These are phyloP conservation scores for Hassar affinis DNA, from an alignment of 2,113 vertebrate genomes.

Conservation along the genomic window DNA sequence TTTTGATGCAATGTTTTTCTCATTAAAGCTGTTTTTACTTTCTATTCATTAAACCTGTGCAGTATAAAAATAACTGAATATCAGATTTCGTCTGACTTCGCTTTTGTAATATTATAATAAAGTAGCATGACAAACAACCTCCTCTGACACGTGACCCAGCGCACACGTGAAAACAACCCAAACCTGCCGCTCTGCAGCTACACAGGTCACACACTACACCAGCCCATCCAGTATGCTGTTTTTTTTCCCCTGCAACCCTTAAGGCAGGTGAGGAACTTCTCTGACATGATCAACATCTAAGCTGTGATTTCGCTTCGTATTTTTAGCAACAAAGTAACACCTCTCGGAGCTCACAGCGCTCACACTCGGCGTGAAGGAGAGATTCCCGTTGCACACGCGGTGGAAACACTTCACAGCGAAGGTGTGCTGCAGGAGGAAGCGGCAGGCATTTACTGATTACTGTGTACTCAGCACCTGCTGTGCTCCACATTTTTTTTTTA, in stretches of 20 bases:
- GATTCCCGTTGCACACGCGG: slow-evolving; percentile 36
- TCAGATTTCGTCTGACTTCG: not conserved
- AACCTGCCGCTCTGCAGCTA: slow-evolving; percentile 13
- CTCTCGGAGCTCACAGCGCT: slow-evolving; percentile 38
- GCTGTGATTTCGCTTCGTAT: slow-evolving; percentile 51
- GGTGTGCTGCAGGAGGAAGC: not conserved
- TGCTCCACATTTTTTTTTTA: slow-evolving; percentile 11
- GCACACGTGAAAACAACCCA: not conserved
- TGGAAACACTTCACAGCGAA: not conserved
- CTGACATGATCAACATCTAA: slow-evolving; percentile 33
- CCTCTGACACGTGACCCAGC: not conserved
- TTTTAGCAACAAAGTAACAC: slow-evolving; percentile 54
- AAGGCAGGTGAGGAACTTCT: slow-evolving; percentile 35
- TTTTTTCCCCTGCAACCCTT: slow-evolving; percentile 22
- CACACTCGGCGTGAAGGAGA: slow-evolving; percentile 41
- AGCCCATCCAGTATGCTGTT: not conserved
- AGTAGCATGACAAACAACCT: not conserved
- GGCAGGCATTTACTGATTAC: slow-evolving; percentile 10
- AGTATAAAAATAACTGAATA: not conserved
- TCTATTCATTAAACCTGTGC: not conserved
- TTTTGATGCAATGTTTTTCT: too few relatives aligned
- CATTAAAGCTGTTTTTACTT: too few relatives aligned
- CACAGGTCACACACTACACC: slow-evolving; percentile 3
- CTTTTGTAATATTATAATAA: not conserved
- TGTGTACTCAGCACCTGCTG: slow-evolving; percentile 27